Evolutionary conservation across 2,888 invertebrate genomes (phyloP).

Genomic region (Hoplodrina blanda): DNA sequence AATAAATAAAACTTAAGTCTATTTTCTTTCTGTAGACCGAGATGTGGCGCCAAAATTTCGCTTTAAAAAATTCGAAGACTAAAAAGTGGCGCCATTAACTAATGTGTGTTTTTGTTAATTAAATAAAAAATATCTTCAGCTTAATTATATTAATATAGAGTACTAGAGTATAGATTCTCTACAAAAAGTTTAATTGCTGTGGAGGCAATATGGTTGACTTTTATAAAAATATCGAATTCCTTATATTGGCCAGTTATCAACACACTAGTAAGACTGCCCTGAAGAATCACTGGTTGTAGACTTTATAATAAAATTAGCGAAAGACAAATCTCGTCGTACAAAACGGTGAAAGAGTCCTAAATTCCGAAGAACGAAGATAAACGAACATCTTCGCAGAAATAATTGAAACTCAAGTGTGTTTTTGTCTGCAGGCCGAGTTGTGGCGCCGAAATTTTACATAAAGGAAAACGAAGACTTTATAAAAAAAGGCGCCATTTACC

Average conservation of each 20-base stretch:
- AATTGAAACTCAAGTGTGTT: neutral
- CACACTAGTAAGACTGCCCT: no score
- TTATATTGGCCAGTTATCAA: no score
- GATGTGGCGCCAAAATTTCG: constrained; percentile 69
- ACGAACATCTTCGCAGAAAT: neutral
- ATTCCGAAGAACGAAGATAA: neutral
- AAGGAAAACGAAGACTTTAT: neutral
- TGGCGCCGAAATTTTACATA: neutral
- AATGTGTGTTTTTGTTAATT: constrained; percentile 57
- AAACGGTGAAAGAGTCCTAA: no score
- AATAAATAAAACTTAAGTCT: neutral
- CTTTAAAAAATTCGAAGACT: constrained; percentile 72
- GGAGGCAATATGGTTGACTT: no score
- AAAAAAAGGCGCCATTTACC: neutral
- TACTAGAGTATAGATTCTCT: no score
- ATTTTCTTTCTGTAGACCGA: constrained; percentile 76
- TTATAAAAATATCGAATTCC: no score
- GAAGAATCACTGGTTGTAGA: no score
- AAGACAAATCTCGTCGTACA: no score
- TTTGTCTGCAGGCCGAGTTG: neutral
- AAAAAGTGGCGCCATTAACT: constrained; percentile 69
- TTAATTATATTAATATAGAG: no score
- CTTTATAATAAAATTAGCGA: no score
- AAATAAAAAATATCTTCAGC: no score
- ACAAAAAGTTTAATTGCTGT: no score